Evolutionary conservation across 2,113 vertebrate genomes (phyloP).

Genomic region (Perognathus longimembris): DNA sequence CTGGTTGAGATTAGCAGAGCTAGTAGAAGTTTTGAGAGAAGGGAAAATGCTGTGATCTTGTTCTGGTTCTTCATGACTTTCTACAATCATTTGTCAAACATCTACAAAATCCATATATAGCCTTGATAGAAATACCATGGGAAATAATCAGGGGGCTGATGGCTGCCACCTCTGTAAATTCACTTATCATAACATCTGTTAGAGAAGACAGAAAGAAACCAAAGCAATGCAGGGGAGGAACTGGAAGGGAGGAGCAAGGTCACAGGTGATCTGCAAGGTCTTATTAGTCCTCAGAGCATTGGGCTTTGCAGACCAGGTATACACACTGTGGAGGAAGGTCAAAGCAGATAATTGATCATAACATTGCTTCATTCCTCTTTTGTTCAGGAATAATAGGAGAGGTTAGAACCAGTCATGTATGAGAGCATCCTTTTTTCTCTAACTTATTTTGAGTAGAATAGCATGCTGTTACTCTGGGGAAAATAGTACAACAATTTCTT

Average conservation of each 20-base stretch:
- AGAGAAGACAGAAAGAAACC: not conserved
- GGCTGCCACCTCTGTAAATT: no score
- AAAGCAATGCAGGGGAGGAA: not conserved
- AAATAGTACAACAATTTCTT: not conserved
- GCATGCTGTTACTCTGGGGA: not conserved
- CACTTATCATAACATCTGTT: not conserved
- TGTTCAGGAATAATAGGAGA: not conserved
- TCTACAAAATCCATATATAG: not conserved
- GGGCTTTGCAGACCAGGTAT: not conserved
- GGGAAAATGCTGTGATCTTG: not conserved
- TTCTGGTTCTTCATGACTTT: rapidly evolving
- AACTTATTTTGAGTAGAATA: not conserved
- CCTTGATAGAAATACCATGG: not conserved
- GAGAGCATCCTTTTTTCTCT: not conserved
- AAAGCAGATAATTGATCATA: not conserved
- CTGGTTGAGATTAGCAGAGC: not conserved
- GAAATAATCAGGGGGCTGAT: not conserved
- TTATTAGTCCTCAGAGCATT: no score
- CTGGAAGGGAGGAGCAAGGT: not conserved
- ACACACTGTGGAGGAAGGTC: no score
- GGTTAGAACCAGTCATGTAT: not conserved
- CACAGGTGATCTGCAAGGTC: rapidly evolving
- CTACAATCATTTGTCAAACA: not conserved
- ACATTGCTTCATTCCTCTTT: not conserved
- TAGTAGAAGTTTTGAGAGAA: not conserved